phyloP scores from a whole-genome alignment of 2,888 invertebrate species.

The Drosophila lutescens region DNA sequence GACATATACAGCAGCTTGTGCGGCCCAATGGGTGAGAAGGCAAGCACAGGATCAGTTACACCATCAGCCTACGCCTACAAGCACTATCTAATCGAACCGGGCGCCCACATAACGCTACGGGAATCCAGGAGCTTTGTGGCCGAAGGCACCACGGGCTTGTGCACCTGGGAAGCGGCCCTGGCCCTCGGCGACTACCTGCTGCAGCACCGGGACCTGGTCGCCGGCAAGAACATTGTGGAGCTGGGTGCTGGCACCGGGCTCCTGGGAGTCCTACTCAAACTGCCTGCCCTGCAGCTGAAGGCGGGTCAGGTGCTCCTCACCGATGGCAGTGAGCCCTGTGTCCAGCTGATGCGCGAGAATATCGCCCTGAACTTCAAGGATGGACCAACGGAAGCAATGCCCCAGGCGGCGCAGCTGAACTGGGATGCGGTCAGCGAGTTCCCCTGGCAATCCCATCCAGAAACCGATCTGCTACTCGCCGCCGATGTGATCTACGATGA shows the following conservation, averaged over 20 bases:
- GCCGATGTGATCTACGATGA: conserved; percentile 87
- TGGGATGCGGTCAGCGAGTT: conserved; percentile 85
- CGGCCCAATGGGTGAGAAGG: neutral
- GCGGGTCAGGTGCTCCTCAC: conserved; percentile 87
- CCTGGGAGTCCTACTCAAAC: conserved; percentile 87
- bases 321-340: conserved; percentile 89
- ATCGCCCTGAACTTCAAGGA: conserved; percentile 86
- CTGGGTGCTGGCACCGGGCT: conserved; percentile 92
- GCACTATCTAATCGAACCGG: conserved; percentile 85
- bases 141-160: conserved; percentile 91
- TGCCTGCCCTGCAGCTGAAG: conserved; percentile 85
- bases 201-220: conserved; percentile 85
- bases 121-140: conserved; percentile 90
- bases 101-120: conserved; percentile 86
- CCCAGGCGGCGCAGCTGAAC: conserved; percentile 73
- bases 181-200: conserved; percentile 90
- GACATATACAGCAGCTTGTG: conserved; percentile 87
- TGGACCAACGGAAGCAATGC: conserved; percentile 19
- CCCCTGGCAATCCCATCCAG: conserved; percentile 66
- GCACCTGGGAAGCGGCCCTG: conserved; percentile 91
- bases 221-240: conserved; percentile 88
- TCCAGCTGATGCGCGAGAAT: conserved; percentile 87
- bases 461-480: conserved; percentile 86
- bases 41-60: conserved; percentile 12
- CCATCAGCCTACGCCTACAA: conserved; percentile 85